These are phyloP conservation scores for Fistularia commersonii DNA, from an alignment of 2,797 vertebrate species.

Conservation along the genomic window DNA sequence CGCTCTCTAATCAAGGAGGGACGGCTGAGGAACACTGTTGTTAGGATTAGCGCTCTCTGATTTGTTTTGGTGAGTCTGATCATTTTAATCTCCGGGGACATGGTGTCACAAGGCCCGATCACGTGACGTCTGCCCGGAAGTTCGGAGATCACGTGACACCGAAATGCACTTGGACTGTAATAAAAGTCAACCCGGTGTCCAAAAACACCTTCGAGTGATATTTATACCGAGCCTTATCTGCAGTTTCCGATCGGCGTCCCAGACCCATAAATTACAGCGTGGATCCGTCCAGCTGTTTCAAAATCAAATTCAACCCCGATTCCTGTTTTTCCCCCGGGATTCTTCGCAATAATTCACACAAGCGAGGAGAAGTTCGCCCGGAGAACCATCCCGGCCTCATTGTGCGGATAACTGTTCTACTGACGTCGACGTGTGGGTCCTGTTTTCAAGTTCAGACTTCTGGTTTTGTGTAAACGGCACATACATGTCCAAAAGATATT, in stretches of 20 bases:
- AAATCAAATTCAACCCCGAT: too few relatives aligned
- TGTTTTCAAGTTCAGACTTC: too few relatives aligned
- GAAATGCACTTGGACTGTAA: background rate
- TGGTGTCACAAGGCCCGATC: background rate
- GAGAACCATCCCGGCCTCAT: too few relatives aligned
- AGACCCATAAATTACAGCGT: slow-evolving; percentile 24
- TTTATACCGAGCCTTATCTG: slow-evolving; percentile 30
- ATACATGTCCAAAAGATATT: too few relatives aligned
- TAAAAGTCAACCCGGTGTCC: background rate
- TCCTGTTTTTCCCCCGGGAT: too few relatives aligned
- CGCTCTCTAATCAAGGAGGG: slow-evolving; percentile 49
- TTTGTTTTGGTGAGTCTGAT: background rate
- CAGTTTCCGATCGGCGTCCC: slow-evolving; percentile 20
- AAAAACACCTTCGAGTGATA: slow-evolving; percentile 8
- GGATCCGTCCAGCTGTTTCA: slow-evolving; percentile 1
- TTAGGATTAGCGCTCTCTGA: too few relatives aligned
- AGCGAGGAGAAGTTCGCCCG: too few relatives aligned
- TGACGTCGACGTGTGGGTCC: too few relatives aligned
- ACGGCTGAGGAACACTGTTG: slow-evolving; percentile 16
- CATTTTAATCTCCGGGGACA: background rate
- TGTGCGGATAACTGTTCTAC: too few relatives aligned
- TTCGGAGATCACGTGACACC: background rate
- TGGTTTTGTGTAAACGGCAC: too few relatives aligned
- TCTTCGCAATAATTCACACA: too few relatives aligned
- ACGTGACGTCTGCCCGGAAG: background rate